Evolutionary conservation across 2,888 invertebrate species (phyloP).

Genomic region (Fabriciana adippe): DNA sequence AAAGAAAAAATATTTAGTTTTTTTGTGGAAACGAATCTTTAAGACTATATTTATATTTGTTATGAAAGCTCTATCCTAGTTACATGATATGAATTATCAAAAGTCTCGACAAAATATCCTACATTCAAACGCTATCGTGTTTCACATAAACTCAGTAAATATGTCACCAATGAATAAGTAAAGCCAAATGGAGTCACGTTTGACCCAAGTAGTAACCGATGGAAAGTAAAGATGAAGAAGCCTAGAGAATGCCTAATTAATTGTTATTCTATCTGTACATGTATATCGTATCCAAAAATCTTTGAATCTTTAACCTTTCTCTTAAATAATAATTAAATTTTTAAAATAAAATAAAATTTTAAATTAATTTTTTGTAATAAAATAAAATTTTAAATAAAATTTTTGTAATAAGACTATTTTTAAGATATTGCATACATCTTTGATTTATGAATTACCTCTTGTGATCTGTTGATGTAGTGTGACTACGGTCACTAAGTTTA

Average conservation of each 20-base stretch:
- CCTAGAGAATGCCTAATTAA: slow-evolving; percentile 27
- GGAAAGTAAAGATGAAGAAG: slow-evolving; percentile 34
- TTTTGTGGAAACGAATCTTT: too few relatives aligned
- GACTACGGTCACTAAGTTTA: too few relatives aligned
- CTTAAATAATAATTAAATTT: neutral
- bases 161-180: slow-evolving; percentile 17
- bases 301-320: neutral
- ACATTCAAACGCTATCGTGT: slow-evolving; percentile 9
- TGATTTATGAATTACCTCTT: too few relatives aligned
- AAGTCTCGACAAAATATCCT: slow-evolving; percentile 15
- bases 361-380: neutral
- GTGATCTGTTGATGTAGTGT: too few relatives aligned
- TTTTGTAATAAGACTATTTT: too few relatives aligned
- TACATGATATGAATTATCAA: slow-evolving; percentile 11
- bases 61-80: neutral
- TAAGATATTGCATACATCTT: neutral
- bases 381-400: neutral
- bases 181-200: slow-evolving; percentile 25
- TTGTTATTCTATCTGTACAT: slow-evolving; percentile 20
- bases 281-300: neutral
- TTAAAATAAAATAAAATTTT: too few relatives aligned
- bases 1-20: neutral
- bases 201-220: slow-evolving; percentile 23
- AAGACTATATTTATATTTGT: too few relatives aligned
- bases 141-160: slow-evolving; percentile 20